Evolutionary conservation across 35 echinoderm and acorn worm genomes (phyloP).

Genomic region (Apostichopus parvimensis): DNA sequence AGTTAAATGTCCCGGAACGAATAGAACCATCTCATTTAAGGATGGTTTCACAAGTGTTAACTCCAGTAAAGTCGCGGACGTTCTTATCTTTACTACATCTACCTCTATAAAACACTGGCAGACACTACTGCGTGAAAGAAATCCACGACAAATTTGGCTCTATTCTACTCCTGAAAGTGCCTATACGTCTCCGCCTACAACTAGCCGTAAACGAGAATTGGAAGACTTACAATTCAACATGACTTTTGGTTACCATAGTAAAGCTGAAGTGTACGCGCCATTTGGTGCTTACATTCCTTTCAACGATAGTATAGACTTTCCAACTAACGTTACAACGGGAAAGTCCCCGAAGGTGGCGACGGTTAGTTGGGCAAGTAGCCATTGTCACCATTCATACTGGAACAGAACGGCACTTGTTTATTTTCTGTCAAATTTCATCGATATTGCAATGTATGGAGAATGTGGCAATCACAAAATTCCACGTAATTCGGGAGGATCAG

Average conservation of each 20-base stretch:
- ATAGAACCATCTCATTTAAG: too few species aligned
- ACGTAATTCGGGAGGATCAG: not conserved
- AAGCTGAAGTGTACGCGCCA: not conserved
- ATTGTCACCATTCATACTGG: conserved; percentile 52
- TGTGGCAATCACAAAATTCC: conserved; percentile 36
- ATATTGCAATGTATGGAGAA: conserved; percentile 32
- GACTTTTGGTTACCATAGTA: not conserved
- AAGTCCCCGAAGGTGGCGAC: conserved; percentile 8
- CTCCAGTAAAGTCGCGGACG: too few species aligned
- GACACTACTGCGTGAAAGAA: too few species aligned
- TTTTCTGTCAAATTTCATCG: conserved; percentile 15
- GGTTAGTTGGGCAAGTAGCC: conserved; percentile 33
- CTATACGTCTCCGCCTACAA: too few species aligned
- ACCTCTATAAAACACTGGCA: too few species aligned
- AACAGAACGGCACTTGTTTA: conserved; percentile 40
- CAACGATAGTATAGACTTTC: too few species aligned
- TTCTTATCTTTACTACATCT: too few species aligned
- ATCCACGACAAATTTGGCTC: too few species aligned
- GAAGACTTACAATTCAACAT: not conserved
- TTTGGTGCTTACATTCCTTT: not conserved
- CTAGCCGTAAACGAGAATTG: not conserved
- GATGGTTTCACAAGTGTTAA: too few species aligned
- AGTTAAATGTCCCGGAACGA: too few species aligned
- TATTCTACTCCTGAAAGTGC: too few species aligned
- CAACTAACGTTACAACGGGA: too few species aligned